These are phyloP conservation scores for Mastacembelus armatus DNA, from an alignment of 2,797 vertebrate species.

Conservation along the genomic window DNA sequence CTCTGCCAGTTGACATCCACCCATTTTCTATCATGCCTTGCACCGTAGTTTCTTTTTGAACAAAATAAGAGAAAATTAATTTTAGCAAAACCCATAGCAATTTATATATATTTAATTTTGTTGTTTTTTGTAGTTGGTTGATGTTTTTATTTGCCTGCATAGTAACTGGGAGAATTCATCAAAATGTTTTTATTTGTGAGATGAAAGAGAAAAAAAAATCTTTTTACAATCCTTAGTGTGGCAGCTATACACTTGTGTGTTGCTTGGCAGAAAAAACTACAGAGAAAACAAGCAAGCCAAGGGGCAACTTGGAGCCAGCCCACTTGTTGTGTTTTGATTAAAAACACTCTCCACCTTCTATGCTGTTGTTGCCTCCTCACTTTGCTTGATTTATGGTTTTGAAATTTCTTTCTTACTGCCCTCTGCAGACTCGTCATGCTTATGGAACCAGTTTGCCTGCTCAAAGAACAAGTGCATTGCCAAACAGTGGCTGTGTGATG, in stretches of 20 bases:
- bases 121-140: slow-evolving; percentile 15
- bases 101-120: background rate
- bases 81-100: slow-evolving; percentile 7
- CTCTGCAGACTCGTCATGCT: slow-evolving; percentile 91
- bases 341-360: slow-evolving; percentile 45
- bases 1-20: slow-evolving; percentile 25
- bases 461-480: slow-evolving; percentile 98
- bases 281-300: slow-evolving; percentile 37
- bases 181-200: slow-evolving; percentile 17
- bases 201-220: background rate
- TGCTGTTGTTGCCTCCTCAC: slow-evolving; percentile 50
- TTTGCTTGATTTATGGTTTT: slow-evolving; percentile 64
- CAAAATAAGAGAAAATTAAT: background rate
- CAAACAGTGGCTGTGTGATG: slow-evolving; percentile 96
- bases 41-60: background rate
- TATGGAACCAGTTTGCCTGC: slow-evolving; percentile 98
- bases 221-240: slow-evolving; percentile 16
- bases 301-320: slow-evolving; percentile 39
- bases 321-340: slow-evolving; percentile 69
- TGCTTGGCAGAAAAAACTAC: slow-evolving; percentile 35
- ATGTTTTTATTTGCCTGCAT: slow-evolving; percentile 4
- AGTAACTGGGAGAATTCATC: background rate
- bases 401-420: slow-evolving; percentile 26
- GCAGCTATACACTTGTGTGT: slow-evolving; percentile 3
- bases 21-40: slow-evolving; percentile 5